Evolutionary conservation across 2,888 invertebrate genomes (phyloP).

Genomic region (Prosopocoilus inquinatus): DNA sequence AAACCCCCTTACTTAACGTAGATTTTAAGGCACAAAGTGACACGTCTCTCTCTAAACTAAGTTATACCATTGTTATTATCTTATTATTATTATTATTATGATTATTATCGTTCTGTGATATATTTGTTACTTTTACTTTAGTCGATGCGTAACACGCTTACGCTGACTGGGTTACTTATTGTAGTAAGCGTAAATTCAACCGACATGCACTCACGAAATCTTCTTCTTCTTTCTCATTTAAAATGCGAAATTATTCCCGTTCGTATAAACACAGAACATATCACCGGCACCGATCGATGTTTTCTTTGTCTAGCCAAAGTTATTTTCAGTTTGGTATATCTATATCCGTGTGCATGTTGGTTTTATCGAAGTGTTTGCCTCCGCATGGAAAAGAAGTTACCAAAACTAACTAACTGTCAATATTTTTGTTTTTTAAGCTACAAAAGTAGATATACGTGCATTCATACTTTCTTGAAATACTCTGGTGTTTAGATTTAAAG

Average conservation of each 20-base stretch:
- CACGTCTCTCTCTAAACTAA: not conserved
- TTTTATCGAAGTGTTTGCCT: slow-evolving; percentile 14
- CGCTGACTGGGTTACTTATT: slow-evolving; percentile 17
- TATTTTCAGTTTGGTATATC: slow-evolving; percentile 1
- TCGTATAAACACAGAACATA: slow-evolving; percentile 7
- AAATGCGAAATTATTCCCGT: too few species aligned
- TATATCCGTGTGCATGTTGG: slow-evolving; percentile 16
- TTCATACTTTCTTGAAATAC: slow-evolving; percentile 19
- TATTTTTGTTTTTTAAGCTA: slow-evolving; percentile 15
- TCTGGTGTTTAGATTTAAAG: slow-evolving; percentile 17
- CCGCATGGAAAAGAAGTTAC: slow-evolving; percentile 4
- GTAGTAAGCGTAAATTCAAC: slow-evolving; percentile 9
- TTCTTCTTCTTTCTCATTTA: not conserved
- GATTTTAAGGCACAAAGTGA: slow-evolving; percentile 12
- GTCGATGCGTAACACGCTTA: slow-evolving; percentile 1
- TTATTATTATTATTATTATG: slow-evolving; percentile 9
- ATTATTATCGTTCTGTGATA: slow-evolving; percentile 14
- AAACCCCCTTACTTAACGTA: not conserved
- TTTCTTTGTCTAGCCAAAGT: not conserved
- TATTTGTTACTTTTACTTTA: slow-evolving; percentile 5
- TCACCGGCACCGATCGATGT: slow-evolving; percentile 1
- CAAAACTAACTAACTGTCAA: slow-evolving; percentile 11
- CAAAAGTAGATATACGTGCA: slow-evolving; percentile 17
- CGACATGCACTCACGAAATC: slow-evolving; percentile 7
- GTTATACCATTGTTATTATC: not conserved